Conservation (phyloP, 2,888 invertebrate genomes). For the Ornithoptera alexandrae region DNA sequence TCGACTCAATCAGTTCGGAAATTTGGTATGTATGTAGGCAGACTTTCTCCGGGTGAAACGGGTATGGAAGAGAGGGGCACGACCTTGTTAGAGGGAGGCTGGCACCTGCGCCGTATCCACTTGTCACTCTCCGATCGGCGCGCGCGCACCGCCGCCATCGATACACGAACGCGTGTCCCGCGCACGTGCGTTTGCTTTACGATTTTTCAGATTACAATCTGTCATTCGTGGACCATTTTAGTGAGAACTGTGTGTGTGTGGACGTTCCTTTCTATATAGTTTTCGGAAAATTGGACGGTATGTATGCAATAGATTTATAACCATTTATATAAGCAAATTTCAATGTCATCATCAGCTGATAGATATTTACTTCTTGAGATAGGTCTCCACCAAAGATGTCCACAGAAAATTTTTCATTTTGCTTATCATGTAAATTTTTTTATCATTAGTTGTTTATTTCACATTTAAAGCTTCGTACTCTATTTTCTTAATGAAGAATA, state of each 20-base stretch:
- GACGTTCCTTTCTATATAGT: slow-evolving; percentile 45
- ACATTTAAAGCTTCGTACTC: too few relatives aligned
- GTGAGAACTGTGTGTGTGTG: slow-evolving; percentile 67
- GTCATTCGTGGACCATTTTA: slow-evolving; percentile 47
- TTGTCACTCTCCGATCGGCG: slow-evolving; percentile 68
- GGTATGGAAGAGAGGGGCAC: slow-evolving; percentile 58
- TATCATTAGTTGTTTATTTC: too few relatives aligned
- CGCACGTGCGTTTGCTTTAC: slow-evolving; percentile 55
- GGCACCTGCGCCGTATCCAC: slow-evolving; percentile 69
- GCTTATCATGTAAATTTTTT: too few relatives aligned
- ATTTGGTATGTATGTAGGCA: slow-evolving; percentile 80
- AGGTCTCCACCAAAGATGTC: too few relatives aligned
- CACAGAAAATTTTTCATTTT: too few relatives aligned
- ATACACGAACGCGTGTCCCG: slow-evolving; percentile 46
- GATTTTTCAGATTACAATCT: slow-evolving; percentile 32
- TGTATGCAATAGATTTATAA: slow-evolving; percentile 25
- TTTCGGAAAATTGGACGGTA: slow-evolving; percentile 54
- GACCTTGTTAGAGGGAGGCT: slow-evolving; percentile 78
- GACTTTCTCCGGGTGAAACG: slow-evolving; percentile 78
- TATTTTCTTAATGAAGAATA: too few relatives aligned
- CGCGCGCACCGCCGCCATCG: slow-evolving; percentile 69
- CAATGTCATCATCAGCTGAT: too few relatives aligned
- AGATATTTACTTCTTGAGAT: too few relatives aligned
- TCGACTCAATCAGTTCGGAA: slow-evolving; percentile 72
- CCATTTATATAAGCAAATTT: too few relatives aligned